Base-by-base conservation (phyloP, 2,797 vertebrate genomes). In the Myotis pilosus region DNA sequence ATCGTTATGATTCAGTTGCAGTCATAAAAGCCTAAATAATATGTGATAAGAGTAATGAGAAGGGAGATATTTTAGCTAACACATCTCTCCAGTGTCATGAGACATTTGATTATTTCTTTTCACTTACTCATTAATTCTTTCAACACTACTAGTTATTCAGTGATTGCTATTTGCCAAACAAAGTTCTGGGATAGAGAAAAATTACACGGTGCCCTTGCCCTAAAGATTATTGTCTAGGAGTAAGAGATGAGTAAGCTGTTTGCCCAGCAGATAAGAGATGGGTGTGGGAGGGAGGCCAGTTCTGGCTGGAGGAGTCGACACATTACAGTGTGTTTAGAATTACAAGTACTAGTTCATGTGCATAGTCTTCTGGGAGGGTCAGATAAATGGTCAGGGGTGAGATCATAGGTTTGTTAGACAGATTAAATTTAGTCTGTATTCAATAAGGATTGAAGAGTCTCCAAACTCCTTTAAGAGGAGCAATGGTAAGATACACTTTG, bases 71-170 rank as follows among this genome's bases (percentile, higher is more conserved):
- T 88, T 94, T 69, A 55, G 66, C 57, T 78, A 89, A 57, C 13
- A 23, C 0, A 1, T 62, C 23, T 87, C 62, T 91, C 16, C 53
- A 62, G 17, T 41, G 12, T 69, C 71, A 85, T 7, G 36, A 92
- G 71, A 72, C n/a, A 60, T 92, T 94, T 87, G 47, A 95, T 74
- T 78, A 72, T 60, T 89, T 91, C 19, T 95, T 96, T 91, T 71
- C n/a, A 55, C 38, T 89, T 80, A 62, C 20, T 84, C 68, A 87
- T 55, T 83, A 87, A 74, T 78, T 95, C 72, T 93, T 92, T 88
- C 74, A 96, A 41, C 55, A 74, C 79, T 5, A 75, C 23, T 44
- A n/a, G 82, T 95, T 87, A 76, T 28, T 81, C 53, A 60, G 16
- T 82, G 69, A n/a, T 92, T 89, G 80, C 80, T 69, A 33, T 19